phyloP scores from a whole-genome alignment of 2,113 vertebrate genomes.

The Chloropsis cyanopogon region DNA sequence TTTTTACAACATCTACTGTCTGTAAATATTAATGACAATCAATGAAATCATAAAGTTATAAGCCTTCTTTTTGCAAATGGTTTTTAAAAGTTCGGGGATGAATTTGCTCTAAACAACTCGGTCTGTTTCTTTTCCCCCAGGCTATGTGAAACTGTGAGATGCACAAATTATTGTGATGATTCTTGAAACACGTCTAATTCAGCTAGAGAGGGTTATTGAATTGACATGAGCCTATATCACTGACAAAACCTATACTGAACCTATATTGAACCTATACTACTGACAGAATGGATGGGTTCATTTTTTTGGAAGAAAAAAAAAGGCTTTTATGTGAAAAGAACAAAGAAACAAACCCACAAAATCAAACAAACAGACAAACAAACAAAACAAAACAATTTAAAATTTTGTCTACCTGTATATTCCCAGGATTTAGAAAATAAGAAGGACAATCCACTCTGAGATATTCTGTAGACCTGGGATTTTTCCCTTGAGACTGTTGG shows the following conservation, averaged over 20 bases:
- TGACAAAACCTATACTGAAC: no score
- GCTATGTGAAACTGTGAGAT: not conserved
- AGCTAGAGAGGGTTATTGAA: not conserved
- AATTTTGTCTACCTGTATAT: not conserved
- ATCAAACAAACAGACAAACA: not conserved
- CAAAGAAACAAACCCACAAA: not conserved
- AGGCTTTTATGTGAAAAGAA: not conserved
- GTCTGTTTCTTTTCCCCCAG: not conserved
- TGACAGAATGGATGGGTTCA: not conserved
- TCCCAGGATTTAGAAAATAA: not conserved
- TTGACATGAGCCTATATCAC: no score
- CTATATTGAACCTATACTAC: not conserved
- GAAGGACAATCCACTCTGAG: not conserved
- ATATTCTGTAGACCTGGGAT: not conserved
- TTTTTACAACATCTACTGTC: not conserved
- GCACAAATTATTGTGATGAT: not conserved
- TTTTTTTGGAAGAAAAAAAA: accelerated
- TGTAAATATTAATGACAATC: not conserved
- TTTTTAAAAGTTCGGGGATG: not conserved
- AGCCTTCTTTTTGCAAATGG: not conserved
- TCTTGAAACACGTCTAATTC: not conserved
- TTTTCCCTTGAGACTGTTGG: not conserved
- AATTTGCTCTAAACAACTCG: not conserved
- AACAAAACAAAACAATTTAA: not conserved
- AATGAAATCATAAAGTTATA: not conserved